Evolutionary conservation across 1,140 invertebrate genomes (phyloP), one percentile per base, ranked within the genome.

Genomic region (Aporrectodea caliginosa): DNA sequence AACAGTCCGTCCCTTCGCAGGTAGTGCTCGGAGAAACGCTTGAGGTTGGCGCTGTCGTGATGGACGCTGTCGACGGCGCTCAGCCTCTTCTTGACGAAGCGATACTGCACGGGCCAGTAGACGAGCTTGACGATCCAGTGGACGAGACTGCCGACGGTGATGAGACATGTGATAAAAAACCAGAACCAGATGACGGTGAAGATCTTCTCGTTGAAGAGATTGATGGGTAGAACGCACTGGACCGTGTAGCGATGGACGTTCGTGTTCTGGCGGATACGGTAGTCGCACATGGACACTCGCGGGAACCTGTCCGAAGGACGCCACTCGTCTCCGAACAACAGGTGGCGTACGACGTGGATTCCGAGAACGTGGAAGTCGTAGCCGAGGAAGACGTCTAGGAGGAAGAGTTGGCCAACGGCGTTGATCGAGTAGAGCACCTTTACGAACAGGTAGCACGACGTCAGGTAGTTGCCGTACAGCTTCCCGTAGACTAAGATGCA

Each of bases 381-480:
- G 35, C 80, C 80, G 22, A 83, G 69, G 30, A 83, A 81, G 16
- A 71, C 35, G 35, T 83, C 79, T 2, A 83, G 70, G 1, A 83
- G 27, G 58, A 83, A 82, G 35, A 83, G 74, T 70, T 82, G 82
- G 16, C 75, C 78, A 29, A 80, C 16, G 33, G 78, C 74, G 68
- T 83, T 83, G n/a, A 68, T 34, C 27, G 82, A 30, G 69, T 83
- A 83, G n/a, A 83, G 43, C 22, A 81, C 0, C 75, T 83, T 83
- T 1, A 81, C 73, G 35, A 77, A 68, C 16, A 83, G 58, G 76
- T 83, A 83, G 29, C 78, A 69, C 2, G 68, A 85, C n/a, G 88
- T 85, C 12, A 90, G 84, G 81, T 90, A 90, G 80, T 89, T 88
- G 73, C 90, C 90, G 78, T 88, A 88, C 27, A 88, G 85, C 82